Evolutionary conservation across 2,113 vertebrate genomes (phyloP).

Genomic region (Corvus cornix): DNA sequence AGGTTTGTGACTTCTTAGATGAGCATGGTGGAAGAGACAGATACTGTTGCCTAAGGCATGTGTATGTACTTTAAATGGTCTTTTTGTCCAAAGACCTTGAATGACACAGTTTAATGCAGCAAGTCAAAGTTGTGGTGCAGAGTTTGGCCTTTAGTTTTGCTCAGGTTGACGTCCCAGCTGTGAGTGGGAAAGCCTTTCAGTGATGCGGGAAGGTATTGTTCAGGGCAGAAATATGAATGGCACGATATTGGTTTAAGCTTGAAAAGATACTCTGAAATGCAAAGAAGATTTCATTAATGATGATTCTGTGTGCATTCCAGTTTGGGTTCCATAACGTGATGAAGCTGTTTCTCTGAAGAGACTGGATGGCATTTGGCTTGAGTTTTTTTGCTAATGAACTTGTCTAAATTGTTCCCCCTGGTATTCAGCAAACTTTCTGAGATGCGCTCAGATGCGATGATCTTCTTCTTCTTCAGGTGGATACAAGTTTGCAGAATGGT

Average conservation of each 20-base stretch:
- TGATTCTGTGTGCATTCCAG: not conserved
- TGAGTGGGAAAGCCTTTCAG: not conserved
- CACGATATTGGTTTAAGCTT: not conserved
- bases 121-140: not conserved
- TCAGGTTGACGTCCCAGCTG: not conserved
- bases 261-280: not conserved
- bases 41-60: not conserved
- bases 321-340: not conserved
- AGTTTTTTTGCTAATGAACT: not conserved
- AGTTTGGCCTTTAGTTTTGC: not conserved
- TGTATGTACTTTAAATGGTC: not conserved
- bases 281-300: not conserved
- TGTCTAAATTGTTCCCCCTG: not conserved
- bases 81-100: not conserved
- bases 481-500: conserved; percentile 91
- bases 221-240: not conserved
- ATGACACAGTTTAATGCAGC: not conserved
- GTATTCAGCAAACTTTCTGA: not conserved
- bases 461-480: conserved; percentile 79
- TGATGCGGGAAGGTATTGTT: not conserved
- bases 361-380: not conserved
- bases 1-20: not conserved
- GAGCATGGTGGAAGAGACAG: not conserved
- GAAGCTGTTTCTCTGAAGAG: not conserved
- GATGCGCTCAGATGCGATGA: not conserved